Base-by-base conservation (phyloP, 1,140 invertebrate genomes). In the Linepithema humile region DNA sequence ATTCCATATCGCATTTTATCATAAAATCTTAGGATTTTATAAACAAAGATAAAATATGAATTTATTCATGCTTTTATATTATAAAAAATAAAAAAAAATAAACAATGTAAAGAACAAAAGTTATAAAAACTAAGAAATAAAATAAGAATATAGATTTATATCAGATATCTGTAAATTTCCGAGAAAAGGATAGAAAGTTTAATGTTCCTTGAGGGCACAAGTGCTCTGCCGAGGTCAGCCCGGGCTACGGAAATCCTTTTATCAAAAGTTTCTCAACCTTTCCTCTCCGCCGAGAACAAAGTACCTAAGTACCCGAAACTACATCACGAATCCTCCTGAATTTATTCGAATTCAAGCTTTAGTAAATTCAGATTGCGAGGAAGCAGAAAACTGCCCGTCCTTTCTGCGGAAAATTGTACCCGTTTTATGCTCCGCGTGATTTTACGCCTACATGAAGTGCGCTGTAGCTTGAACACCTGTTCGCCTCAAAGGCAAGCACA, bases 401-500 rank as follows among this genome's bases (percentile, higher is more conserved):
- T 69, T 55, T 65, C 48, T 40, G 43, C 38, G 55, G 55, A 69
- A 78, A 78, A 67, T 29, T 45, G 9, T 35, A 26, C 62, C 9
- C 40, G 45, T 78, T 78, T 78, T 4, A 78, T 69, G 62, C 75
- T 69, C 45, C 45, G 69, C 12, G 48, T 69, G 62, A 78, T 40
- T 78, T 78, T 23, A 55, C 62, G 75, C 75, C 62, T 78, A 67
- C 62, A 5, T 53, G 35, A 78, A 38, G 45, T 20, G 32, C 32
- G 23, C 20, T 78, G 40, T 38, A 67, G 62, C 75, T 69, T 78
- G n/a, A 78, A 78, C 23, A 67, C 23, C 38, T 40, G 17, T 53
- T 78, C 75, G 26, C 62, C 62, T 69, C 75, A 78, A 78, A 78
- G 75, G 48, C 45, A 23, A 67, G 60, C 74, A 15, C 62, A 55